These are phyloP conservation scores for Vireo griseus DNA, from an alignment of 2,797 vertebrate species.

Conservation along the genomic window DNA sequence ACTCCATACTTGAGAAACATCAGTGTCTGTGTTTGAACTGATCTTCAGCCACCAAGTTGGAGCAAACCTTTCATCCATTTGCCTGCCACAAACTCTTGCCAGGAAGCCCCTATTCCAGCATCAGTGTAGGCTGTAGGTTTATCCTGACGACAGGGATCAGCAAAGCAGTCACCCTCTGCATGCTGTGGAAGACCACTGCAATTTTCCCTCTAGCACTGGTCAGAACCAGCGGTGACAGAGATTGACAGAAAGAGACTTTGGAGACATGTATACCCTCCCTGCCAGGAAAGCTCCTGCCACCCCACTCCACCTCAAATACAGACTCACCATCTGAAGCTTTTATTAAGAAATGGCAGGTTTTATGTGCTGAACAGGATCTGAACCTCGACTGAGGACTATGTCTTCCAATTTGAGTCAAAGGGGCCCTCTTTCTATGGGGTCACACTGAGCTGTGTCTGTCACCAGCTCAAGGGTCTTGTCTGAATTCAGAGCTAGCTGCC, in stretches of 20 bases:
- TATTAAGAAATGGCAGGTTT: not conserved
- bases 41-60: not conserved
- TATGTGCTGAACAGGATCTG: not conserved
- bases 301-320: not conserved
- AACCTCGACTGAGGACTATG: not conserved
- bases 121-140: not conserved
- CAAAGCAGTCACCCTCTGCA: not conserved
- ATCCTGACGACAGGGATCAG: not conserved
- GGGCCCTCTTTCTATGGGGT: not conserved
- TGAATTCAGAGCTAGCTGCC: not conserved
- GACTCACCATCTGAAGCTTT: not conserved
- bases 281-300: not conserved
- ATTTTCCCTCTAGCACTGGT: not conserved
- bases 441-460: not conserved
- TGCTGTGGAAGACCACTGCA: not conserved
- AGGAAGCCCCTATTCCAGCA: not conserved
- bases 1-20: not conserved
- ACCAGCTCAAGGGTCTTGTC: not conserved
- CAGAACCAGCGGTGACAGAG: not conserved
- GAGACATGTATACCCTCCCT: not conserved
- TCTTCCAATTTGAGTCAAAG: not conserved
- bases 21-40: not conserved
- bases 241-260: not conserved
- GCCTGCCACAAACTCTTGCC: not conserved
- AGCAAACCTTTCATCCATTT: not conserved